Percentiles rank a stretch among this genome's conserved stretches.
phyloP scores from a whole-genome alignment of 2,888 invertebrate genomes.

The Campoletis raptor region DNA sequence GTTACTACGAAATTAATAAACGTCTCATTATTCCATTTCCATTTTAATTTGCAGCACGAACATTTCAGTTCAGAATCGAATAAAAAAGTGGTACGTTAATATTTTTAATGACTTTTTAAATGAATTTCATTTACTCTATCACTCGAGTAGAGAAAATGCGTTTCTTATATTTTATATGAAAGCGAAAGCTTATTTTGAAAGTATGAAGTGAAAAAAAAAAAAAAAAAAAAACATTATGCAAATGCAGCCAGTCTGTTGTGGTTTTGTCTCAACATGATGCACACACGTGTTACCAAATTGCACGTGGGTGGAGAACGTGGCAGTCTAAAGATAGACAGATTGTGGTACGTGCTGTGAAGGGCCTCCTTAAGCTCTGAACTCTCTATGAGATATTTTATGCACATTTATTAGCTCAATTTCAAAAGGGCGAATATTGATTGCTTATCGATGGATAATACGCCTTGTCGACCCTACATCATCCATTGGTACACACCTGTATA shows the following conservation, averaged over 20 bases:
- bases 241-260: conserved; percentile 11
- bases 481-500: background rate
- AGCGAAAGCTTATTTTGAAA: background rate
- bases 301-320: background rate
- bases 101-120: background rate
- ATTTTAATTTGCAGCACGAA: background rate
- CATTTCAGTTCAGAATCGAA: background rate
- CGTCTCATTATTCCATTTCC: background rate
- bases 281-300: conserved; percentile 28
- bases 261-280: background rate
- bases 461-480: background rate
- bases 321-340: conserved; percentile 39
- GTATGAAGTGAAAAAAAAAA: background rate
- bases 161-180: background rate
- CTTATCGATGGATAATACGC: background rate
- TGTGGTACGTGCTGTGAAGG: conserved; percentile 23
- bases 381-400: background rate
- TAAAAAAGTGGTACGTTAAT: background rate
- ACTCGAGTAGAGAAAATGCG: background rate
- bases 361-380: conserved; percentile 31
- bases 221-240: conserved; percentile 10
- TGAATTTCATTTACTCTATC: background rate
- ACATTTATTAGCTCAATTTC: background rate
- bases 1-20: background rate
- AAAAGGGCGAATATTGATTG: background rate